These are phyloP conservation scores for Danaus melanippus DNA, from an alignment of 1,140 invertebrate genomes.

Conservation along the genomic window DNA sequence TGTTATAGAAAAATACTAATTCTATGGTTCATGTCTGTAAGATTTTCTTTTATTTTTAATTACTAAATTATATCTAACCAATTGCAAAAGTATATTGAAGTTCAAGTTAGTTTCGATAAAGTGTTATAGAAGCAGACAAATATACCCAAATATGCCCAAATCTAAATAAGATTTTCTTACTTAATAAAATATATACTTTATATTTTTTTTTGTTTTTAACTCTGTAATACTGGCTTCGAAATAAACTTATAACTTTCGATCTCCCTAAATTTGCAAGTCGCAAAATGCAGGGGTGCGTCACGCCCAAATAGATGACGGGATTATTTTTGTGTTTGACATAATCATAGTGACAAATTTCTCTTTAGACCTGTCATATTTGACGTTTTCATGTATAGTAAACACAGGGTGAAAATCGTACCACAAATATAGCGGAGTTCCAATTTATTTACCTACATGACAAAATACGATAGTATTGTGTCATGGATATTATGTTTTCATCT, in stretches of 20 bases:
- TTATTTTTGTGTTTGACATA: constrained; percentile 72
- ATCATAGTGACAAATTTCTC: constrained; percentile 69
- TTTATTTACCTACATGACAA: no score
- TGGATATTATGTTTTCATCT: no score
- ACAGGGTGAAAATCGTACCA: constrained; percentile 1
- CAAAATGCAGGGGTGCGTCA: constrained; percentile 54
- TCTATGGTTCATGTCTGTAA: not conserved
- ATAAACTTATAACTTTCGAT: constrained; percentile 23
- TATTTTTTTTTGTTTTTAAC: constrained; percentile 1
- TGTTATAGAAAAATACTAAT: not conserved
- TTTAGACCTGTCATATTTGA: constrained; percentile 57
- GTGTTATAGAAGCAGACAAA: no score
- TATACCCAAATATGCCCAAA: no score
- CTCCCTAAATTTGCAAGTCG: constrained; percentile 65
- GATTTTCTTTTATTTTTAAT: no score
- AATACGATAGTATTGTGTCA: no score
- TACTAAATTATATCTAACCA: no score
- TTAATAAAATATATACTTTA: not conserved
- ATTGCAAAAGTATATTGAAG: no score
- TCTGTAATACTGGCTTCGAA: constrained; percentile 15
- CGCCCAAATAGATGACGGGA: constrained; percentile 68
- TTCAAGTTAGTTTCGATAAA: no score
- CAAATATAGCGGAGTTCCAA: no score
- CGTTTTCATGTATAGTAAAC: constrained; percentile 25
- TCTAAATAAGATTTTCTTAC: no score